Base-by-base conservation (phyloP, 2,888 invertebrate genomes). In the Eupithecia subumbrata region DNA sequence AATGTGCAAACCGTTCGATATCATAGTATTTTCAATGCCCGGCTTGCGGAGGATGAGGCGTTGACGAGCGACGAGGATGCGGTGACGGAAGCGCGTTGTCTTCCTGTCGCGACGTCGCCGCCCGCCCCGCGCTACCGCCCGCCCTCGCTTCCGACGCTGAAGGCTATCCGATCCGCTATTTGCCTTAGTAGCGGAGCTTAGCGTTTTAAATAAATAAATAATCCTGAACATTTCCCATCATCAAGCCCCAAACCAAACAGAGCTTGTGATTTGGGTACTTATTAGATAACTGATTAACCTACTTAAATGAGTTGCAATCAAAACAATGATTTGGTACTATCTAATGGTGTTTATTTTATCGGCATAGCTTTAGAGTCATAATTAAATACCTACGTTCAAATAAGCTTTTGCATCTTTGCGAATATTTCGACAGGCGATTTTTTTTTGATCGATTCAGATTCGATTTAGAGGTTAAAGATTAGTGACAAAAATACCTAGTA, bases 71-170 rank as follows among this genome's bases (percentile, higher is more conserved):
- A 22, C 56, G 56, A 64, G 30, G 70, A 70, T 56, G 74, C 69
- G 69, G 66, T 71, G 75, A 34, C 81, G 82, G 81, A 81, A 81
- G 81, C 75, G 79, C 77, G 78, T 79, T 81, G 81, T 83, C 79
- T 73, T 72, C 76, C 72, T 69, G 79, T 76, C 73, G 76, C 75
- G 74, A 25, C 74, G 64, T 74, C 70, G 72, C 72, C 40, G 48
- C 68, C 48, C 71, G 37, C 56, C 67, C 14, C 43, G 30, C 67
- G 73, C 56, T 18, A 34, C 30, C 71, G 68, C 69, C 48, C 37
- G 71, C 71, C 60, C 40, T 69, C 72, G 76, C 72, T 75, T 63
- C 74, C 69, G 64, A 68, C 68, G 60, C 75, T 22, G 43, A 34
- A 72, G 40, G 72, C 64, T 18, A 52, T 18, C 16, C 5, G 37